Evolutionary conservation across 2,113 vertebrate species (phyloP).

Genomic region (Phalacrocorax brasilianus): DNA sequence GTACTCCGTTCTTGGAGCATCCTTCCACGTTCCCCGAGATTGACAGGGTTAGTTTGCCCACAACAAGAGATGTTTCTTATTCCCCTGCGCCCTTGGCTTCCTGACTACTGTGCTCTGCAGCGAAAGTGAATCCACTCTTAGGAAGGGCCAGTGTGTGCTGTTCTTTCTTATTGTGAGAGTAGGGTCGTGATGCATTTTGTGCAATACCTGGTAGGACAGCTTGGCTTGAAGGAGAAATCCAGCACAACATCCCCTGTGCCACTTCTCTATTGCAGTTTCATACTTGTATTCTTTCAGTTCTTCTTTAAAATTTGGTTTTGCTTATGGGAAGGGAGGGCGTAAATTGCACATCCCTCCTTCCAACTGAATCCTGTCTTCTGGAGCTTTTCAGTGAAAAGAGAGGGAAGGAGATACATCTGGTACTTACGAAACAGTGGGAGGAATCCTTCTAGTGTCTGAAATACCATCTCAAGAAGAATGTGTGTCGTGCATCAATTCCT

Average conservation of each 20-base stretch:
- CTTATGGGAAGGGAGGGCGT: background rate
- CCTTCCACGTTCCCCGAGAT: background rate
- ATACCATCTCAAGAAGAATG: background rate
- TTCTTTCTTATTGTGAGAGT: background rate
- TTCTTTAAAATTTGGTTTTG: background rate
- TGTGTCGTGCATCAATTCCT: background rate
- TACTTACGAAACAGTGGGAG: background rate
- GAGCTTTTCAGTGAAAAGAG: background rate
- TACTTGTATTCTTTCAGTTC: background rate
- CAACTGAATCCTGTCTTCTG: background rate
- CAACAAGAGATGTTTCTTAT: background rate
- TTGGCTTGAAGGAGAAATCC: background rate
- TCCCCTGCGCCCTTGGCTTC: background rate
- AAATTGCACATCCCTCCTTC: background rate
- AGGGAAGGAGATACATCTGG: background rate
- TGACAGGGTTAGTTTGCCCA: background rate
- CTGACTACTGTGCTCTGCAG: background rate
- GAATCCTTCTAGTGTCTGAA: background rate
- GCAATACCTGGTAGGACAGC: background rate
- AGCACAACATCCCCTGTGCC: background rate
- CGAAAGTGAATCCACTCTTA: background rate
- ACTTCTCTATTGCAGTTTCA: background rate
- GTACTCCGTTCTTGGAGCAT: background rate
- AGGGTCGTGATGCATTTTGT: background rate
- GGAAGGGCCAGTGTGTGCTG: background rate